Evolutionary conservation across 2,888 invertebrate genomes (phyloP), one percentile per base, ranked within the genome.

Genomic region (Xestia sexstrigata): DNA sequence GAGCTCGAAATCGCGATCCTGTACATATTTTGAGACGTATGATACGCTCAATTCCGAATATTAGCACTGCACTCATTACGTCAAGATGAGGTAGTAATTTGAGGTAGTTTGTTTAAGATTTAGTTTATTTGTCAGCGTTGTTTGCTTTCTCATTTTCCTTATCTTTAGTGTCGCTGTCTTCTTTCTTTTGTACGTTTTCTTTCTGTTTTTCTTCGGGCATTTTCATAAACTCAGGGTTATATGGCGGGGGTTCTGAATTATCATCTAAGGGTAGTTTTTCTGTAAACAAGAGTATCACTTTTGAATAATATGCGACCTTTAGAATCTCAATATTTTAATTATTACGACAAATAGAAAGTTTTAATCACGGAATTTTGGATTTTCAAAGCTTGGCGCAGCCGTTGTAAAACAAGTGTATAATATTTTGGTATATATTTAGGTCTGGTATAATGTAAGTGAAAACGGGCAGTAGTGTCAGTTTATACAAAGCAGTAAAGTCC

Each of bases 181-280:
- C 47, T 67, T 67, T 65, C 42, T 65, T n/a, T 42, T 42, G 42
- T 17, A 17, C 7, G 65, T 65, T 65, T 17, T 65, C 42, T 15
- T 26, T 17, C n/a, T 8, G 42, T 23, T 65, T 70, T 42, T 7
- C 62, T 6, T 62, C 49, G n/a, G 7, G 35, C 6, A 17, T 47
- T 58, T 83, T 80, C 73, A 70, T 83, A 70, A 73, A 87, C 0
- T 88, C 81, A 11, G 89, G 89, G 65, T 89, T 89, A 82, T 84
- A 89, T 8, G 89, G 82, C 23, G 89, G 74, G 49, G 70, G 76
- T 20, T 66, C 66, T 20, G 75, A 58, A 11, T 52, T 17, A 26
- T 26, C 62, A 8, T 52, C 55, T 9, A 74, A 20, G 13, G 67
- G 71, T 23, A 65, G n/a, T 8, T 71, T 81, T 55, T 86, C 85